A percentile compares a stretch with the other conserved stretches of the same genome.
Evolutionary conservation across 2,888 invertebrate genomes (phyloP).

Genomic region (Rhingia rostrata): DNA sequence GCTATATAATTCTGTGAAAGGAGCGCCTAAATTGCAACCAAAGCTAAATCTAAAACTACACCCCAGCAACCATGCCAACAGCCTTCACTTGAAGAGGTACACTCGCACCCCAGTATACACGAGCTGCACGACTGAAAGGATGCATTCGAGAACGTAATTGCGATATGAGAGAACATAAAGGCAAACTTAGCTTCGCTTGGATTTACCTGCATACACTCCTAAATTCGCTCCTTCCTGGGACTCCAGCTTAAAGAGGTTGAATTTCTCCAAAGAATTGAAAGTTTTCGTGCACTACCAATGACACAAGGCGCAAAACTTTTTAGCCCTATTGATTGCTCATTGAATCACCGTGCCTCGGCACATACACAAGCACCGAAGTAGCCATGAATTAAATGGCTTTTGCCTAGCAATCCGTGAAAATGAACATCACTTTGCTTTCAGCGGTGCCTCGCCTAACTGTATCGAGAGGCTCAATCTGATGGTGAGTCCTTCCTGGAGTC

Average conservation of each 20-base stretch:
- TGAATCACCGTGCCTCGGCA: slow-evolving; percentile 24
- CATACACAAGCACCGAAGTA: background rate
- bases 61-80: background rate
- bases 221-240: background rate
- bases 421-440: slow-evolving; percentile 49
- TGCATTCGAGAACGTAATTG: slow-evolving; percentile 41
- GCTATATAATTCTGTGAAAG: slow-evolving; percentile 1
- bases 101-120: background rate
- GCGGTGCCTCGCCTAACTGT: slow-evolving; percentile 29
- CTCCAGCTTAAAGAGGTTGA: slow-evolving; percentile 14
- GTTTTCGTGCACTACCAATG: slow-evolving; percentile 1
- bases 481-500: slow-evolving; percentile 17
- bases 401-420: slow-evolving; percentile 38
- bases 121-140: slow-evolving; percentile 21
- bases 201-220: slow-evolving; percentile 10
- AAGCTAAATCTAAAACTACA: slow-evolving; percentile 33
- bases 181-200: slow-evolving; percentile 9
- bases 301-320: background rate
- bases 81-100: background rate
- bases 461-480: slow-evolving; percentile 4
- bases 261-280: slow-evolving; percentile 5
- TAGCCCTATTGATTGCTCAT: slow-evolving; percentile 20
- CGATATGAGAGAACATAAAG: slow-evolving; percentile 30
- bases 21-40: background rate
- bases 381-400: slow-evolving; percentile 40